Conservation (phyloP, 2,888 invertebrate genomes). For the Oscheius sp. region DNA sequence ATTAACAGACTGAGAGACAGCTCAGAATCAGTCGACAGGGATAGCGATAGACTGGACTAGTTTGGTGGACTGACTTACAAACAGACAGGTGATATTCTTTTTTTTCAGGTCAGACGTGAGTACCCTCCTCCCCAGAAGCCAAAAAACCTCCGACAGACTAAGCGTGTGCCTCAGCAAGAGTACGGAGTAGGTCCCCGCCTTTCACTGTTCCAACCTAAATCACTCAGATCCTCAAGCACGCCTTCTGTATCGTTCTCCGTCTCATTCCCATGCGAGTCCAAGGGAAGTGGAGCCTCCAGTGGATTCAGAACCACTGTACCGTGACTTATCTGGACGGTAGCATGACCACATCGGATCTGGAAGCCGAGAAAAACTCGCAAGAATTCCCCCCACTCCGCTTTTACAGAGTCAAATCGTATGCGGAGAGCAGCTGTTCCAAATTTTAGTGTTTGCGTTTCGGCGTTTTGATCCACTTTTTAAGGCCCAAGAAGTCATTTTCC, state of each 20-base stretch:
- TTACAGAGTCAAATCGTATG: slow-evolving; percentile 20
- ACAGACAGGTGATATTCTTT: too few species aligned
- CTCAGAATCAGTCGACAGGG: too few species aligned
- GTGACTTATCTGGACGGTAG: slow-evolving; percentile 25
- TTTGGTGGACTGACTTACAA: not conserved
- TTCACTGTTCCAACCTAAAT: not conserved
- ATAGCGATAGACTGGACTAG: too few species aligned
- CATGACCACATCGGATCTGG: slow-evolving; percentile 11
- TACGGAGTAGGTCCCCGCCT: slow-evolving; percentile 4
- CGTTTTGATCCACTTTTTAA: not conserved
- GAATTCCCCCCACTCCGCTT: slow-evolving; percentile 20
- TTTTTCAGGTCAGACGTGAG: slow-evolving; percentile 17
- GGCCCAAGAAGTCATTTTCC: not conserved
- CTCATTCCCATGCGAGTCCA: slow-evolving; percentile 2
- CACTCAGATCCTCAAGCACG: slow-evolving; percentile 10
- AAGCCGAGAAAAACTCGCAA: slow-evolving; percentile 16
- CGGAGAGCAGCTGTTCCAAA: not conserved
- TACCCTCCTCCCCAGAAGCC: slow-evolving; percentile 21
- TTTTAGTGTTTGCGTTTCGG: not conserved
- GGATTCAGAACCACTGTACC: slow-evolving; percentile 28
- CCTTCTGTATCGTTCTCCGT: slow-evolving; percentile 8
- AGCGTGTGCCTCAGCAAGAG: not conserved
- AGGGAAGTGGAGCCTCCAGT: slow-evolving; percentile 26
- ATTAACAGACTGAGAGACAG: too few species aligned
- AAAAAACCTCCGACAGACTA: not conserved